Conservation (phyloP, 2,888 invertebrate species). For the Cancer borealis region DNA sequence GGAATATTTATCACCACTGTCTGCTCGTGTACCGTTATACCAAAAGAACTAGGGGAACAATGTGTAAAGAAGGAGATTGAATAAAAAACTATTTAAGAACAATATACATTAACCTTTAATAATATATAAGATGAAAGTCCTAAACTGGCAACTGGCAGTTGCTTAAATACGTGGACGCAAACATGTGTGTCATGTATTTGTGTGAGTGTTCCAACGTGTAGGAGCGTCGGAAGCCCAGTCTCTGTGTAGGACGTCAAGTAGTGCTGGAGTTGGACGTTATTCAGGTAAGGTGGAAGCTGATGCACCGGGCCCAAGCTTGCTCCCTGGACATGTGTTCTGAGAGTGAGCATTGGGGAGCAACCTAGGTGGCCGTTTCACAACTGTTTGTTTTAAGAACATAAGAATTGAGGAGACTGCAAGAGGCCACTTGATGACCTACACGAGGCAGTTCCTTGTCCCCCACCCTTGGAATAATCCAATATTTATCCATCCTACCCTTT, state of each 20-base stretch:
- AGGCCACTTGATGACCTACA: no score
- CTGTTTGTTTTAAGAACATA: no score
- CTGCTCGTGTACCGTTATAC: background rate
- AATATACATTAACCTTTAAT: background rate
- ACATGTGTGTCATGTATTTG: background rate
- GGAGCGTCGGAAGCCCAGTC: background rate
- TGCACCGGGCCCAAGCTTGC: no score
- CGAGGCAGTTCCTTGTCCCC: no score
- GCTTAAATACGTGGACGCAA: background rate
- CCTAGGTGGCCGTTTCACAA: no score
- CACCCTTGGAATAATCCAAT: no score
- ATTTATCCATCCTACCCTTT: no score
- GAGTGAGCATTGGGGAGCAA: no score
- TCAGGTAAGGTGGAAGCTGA: no score
- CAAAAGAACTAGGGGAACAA: background rate
- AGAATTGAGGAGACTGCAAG: no score
- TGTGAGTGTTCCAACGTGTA: conserved; percentile 10
- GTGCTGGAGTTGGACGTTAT: background rate
- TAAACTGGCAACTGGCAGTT: conserved; percentile 38
- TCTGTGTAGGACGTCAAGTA: background rate
- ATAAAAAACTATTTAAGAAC: background rate
- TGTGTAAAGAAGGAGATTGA: background rate
- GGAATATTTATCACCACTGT: background rate
- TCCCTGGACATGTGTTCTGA: no score
- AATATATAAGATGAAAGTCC: background rate